These are phyloP conservation scores for Ciconia boyciana DNA, from an alignment of 2,113 vertebrate species.

Conservation along the genomic window DNA sequence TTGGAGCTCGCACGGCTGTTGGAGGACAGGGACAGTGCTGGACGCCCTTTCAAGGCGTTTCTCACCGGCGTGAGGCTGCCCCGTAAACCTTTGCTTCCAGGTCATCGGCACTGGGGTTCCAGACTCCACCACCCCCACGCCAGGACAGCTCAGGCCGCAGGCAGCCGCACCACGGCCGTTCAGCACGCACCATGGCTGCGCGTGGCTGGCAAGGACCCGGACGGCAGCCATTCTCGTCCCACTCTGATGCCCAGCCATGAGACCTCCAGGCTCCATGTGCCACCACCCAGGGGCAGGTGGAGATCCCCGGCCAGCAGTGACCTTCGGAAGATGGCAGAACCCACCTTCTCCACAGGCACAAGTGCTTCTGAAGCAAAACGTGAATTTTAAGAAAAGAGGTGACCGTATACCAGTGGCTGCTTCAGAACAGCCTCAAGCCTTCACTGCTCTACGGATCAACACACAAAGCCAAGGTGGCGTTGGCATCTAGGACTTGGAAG, in stretches of 20 bases:
- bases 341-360: background rate
- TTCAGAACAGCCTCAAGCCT: background rate
- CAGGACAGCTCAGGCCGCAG: background rate
- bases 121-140: rapidly evolving
- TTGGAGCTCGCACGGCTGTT: rapidly evolving
- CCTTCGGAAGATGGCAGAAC: background rate
- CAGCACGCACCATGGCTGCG: rapidly evolving
- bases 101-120: background rate
- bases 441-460: background rate
- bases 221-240: background rate
- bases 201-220: rapidly evolving
- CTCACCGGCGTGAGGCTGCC: background rate
- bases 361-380: background rate
- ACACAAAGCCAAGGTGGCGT: background rate
- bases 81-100: background rate
- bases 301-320: background rate
- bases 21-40: background rate
- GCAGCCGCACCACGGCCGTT: too few relatives aligned
- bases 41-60: background rate
- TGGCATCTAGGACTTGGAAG: background rate
- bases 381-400: background rate
- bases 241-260: background rate
- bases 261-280: background rate
- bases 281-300: background rate
- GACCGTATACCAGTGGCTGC: background rate